A percentile compares a stretch with the other conserved stretches of the same genome.
phyloP scores from a whole-genome alignment of 2,888 invertebrate species.

The Nomada fabriciana region DNA sequence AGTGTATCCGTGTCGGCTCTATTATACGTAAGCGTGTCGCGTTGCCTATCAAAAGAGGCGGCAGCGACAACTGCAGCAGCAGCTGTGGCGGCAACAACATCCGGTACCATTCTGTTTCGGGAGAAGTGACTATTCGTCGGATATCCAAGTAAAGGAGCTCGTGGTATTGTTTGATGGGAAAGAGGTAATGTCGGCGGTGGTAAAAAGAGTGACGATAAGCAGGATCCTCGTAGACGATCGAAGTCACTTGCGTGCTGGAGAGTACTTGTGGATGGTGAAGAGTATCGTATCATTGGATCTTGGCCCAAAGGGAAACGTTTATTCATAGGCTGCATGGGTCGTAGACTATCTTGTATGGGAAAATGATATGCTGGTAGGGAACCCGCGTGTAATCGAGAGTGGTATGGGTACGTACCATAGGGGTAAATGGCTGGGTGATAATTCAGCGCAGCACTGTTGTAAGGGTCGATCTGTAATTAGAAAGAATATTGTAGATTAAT shows the following conservation, averaged over 20 bases:
- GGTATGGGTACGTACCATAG: conserved; percentile 60
- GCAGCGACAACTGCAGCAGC: conserved; percentile 72
- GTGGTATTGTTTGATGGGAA: conserved; percentile 46
- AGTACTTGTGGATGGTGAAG: conserved; percentile 24
- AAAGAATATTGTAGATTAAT: background rate
- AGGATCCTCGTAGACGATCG: conserved; percentile 47
- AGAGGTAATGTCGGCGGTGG: conserved; percentile 42
- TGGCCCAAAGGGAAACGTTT: conserved; percentile 55
- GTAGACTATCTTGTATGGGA: conserved; percentile 60
- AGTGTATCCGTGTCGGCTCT: conserved; percentile 25
- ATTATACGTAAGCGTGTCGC: conserved; percentile 50
- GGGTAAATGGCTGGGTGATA: conserved; percentile 63
- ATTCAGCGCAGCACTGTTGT: conserved; percentile 38
- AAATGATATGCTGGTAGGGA: conserved; percentile 52
- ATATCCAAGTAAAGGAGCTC: conserved; percentile 36
- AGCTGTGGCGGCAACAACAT: conserved; percentile 72
- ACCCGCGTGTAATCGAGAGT: conserved; percentile 60
- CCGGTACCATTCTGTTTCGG: conserved; percentile 66
- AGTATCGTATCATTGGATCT: conserved; percentile 55
- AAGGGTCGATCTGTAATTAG: conserved; percentile 64
- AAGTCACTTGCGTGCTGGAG: conserved; percentile 50
- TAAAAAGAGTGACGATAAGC: conserved; percentile 49
- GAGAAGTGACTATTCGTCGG: conserved; percentile 50
- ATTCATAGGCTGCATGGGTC: conserved; percentile 57
- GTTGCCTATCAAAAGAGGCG: conserved; percentile 66